Evolutionary conservation across 2,888 invertebrate genomes (phyloP).

Genomic region (Pantelozetes paolii): DNA sequence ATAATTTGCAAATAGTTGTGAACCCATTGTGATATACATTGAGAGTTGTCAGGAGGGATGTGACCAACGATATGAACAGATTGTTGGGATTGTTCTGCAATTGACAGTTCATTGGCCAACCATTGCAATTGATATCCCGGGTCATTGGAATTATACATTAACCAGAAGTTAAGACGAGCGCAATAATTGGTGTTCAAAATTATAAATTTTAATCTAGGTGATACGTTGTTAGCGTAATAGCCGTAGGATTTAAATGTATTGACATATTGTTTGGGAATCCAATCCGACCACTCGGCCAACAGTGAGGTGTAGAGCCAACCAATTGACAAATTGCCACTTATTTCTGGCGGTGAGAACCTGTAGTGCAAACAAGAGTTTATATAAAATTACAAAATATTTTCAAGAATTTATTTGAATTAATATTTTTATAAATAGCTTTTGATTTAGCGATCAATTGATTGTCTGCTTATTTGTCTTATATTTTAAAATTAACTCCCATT

Average conservation of each 20-base stretch:
- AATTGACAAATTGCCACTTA: slow-evolving; percentile 24
- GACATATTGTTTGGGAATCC: slow-evolving; percentile 37
- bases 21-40: slow-evolving; percentile 39
- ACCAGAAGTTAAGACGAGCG: slow-evolving; percentile 41
- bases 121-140: slow-evolving; percentile 37
- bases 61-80: slow-evolving; percentile 39
- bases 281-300: slow-evolving; percentile 40
- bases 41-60: slow-evolving; percentile 37
- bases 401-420: too few species aligned
- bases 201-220: background rate
- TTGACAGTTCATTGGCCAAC: slow-evolving; percentile 27
- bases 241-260: slow-evolving; percentile 30
- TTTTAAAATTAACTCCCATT: too few species aligned
- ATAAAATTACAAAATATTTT: background rate
- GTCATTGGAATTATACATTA: slow-evolving; percentile 22
- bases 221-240: slow-evolving; percentile 39
- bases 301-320: slow-evolving; percentile 39
- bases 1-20: slow-evolving; percentile 32
- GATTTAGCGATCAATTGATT: too few species aligned
- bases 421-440: too few species aligned
- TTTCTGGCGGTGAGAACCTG: slow-evolving; percentile 39
- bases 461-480: too few species aligned
- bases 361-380: background rate
- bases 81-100: slow-evolving; percentile 15
- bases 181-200: slow-evolving; percentile 42